A percentile compares a stretch with the other conserved stretches of the same genome.
These are phyloP conservation scores for Pelecanoides urinatrix DNA, from an alignment of 2,113 vertebrate genomes.

Conservation along the genomic window DNA sequence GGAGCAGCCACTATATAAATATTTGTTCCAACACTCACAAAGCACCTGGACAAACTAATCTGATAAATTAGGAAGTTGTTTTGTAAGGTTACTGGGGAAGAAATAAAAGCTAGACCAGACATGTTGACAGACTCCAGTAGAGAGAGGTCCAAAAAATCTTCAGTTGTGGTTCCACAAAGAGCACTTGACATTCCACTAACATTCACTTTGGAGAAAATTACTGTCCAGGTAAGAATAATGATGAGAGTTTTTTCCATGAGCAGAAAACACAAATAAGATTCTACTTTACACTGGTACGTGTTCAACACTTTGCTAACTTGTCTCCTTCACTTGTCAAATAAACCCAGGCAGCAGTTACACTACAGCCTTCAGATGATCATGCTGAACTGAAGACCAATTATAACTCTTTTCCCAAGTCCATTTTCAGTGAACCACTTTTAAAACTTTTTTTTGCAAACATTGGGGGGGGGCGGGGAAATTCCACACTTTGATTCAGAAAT, in stretches of 20 bases:
- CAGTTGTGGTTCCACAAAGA: not conserved
- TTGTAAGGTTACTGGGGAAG: not conserved
- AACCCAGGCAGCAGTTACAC: not conserved
- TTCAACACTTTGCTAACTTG: not conserved
- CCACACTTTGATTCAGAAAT: not conserved
- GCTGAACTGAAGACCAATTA: not conserved
- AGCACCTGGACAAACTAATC: not conserved
- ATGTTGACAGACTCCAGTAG: not conserved
- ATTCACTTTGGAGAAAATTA: not conserved
- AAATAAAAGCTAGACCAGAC: not conserved
- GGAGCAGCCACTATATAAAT: not conserved
- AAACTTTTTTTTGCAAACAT: not conserved
- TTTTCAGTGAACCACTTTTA: not conserved
- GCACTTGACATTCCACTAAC: not conserved
- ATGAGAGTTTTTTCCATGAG: not conserved
- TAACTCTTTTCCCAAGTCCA: not conserved
- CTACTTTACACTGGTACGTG: not conserved
- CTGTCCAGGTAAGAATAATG: not conserved
- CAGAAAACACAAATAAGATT: not conserved
- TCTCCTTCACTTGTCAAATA: not conserved
- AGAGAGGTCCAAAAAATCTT: not conserved
- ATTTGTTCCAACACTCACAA: not conserved
- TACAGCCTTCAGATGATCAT: not conserved
- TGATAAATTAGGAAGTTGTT: not conserved
- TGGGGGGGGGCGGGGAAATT: too few relatives aligned